A percentile compares a stretch with the other conserved stretches of the same genome.
phyloP scores from a whole-genome alignment of 2,797 vertebrate species.

The Acipenser oxyrinchus region DNA sequence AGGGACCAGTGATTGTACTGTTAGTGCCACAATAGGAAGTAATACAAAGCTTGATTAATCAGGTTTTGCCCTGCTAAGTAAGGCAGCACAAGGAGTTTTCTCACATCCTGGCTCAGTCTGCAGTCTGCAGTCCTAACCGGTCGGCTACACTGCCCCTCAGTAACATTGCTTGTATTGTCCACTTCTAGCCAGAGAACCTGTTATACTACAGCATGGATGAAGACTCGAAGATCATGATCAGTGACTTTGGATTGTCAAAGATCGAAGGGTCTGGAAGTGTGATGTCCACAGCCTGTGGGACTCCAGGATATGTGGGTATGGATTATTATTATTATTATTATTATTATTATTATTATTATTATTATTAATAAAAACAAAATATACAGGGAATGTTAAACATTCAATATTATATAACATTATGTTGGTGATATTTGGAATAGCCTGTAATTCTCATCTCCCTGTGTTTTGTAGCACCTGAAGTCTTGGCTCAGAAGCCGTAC shows the following conservation, averaged over 20 bases:
- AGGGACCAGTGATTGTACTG: too few species aligned
- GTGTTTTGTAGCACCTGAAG: conserved; percentile 75
- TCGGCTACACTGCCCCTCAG: too few species aligned
- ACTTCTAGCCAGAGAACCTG: conserved; percentile 83
- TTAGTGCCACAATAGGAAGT: too few species aligned
- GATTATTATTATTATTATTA: background rate
- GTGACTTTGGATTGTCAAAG: conserved; percentile 92
- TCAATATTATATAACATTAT: background rate
- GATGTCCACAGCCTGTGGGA: conserved; percentile 91
- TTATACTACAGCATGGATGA: conserved; percentile 93
- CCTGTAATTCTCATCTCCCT: background rate
- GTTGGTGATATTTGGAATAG: background rate
- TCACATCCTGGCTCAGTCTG: too few species aligned
- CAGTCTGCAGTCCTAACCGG: too few species aligned
- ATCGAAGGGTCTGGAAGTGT: conserved; percentile 84
- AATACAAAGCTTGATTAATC: too few species aligned
- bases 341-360: background rate
- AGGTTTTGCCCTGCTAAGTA: too few species aligned
- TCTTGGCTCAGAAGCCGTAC: conserved; percentile 94
- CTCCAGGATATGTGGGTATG: conserved; percentile 93
- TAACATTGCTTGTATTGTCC: too few species aligned
- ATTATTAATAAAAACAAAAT: background rate
- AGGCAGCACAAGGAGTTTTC: too few species aligned
- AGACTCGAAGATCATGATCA: conserved; percentile 98
- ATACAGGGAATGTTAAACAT: background rate